Percentiles rank a stretch among this genome's conserved stretches.
Evolutionary conservation across 2,797 vertebrate species (phyloP).

Genomic region (Morus bassanus): DNA sequence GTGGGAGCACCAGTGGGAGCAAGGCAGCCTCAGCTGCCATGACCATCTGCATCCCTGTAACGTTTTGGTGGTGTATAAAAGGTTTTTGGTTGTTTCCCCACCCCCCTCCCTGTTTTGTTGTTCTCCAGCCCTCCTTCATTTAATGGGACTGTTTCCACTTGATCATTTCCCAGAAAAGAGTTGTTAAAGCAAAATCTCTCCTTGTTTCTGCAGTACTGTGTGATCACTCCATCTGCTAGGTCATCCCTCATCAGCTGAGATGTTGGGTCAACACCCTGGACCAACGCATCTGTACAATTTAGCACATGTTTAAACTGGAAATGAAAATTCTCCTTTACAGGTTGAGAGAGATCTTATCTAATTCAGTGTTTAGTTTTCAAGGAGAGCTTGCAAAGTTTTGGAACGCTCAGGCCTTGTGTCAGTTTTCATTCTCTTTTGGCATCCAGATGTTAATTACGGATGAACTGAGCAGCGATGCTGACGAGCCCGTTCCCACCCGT

Average conservation of each 20-base stretch:
- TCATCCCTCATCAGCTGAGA: background rate
- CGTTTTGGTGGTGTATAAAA: background rate
- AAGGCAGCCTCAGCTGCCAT: background rate
- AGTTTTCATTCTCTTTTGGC: background rate
- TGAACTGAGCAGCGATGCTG: fast-evolving
- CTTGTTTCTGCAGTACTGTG: background rate
- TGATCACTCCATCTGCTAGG: background rate
- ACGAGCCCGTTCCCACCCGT: background rate
- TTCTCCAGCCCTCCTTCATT: background rate
- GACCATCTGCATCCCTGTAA: background rate
- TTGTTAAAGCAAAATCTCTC: background rate
- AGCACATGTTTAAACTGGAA: background rate
- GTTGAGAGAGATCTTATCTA: background rate
- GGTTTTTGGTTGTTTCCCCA: background rate
- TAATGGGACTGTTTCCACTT: background rate
- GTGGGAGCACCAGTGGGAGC: background rate
- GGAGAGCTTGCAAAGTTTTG: background rate
- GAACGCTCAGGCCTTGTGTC: background rate
- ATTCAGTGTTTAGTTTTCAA: background rate
- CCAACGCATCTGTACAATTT: background rate
- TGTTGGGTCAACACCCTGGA: background rate
- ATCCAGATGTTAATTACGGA: conserved; percentile 20
- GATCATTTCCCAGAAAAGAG: background rate
- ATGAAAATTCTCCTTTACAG: background rate
- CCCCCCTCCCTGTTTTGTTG: background rate